Evolutionary conservation across 2,888 invertebrate species (phyloP), one percentile per base, ranked within the genome.

Genomic region (Gymnoscelis rufifasciata): DNA sequence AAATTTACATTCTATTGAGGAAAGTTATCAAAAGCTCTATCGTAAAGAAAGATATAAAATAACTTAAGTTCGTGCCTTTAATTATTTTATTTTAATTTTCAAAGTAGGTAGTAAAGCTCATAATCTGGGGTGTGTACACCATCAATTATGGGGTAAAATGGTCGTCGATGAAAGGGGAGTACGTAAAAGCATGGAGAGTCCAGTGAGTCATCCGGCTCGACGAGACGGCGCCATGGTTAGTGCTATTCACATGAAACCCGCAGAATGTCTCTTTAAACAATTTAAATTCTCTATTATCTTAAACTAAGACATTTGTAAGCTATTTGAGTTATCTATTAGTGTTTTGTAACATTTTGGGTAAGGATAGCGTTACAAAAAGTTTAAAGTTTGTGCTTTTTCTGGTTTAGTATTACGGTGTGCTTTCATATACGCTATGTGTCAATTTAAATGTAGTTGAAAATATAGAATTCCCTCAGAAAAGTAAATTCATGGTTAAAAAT

Each of bases 121-220:
- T 50, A 44, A 29, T 26, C 27, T 43, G 28, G 38, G 50, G 47
- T 44, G 49, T 38, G 30, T 46, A 57, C 50, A 61, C 64, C 66
- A 72, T 70, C 76, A 79, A 78, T 82, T 78, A 80, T 74, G 74
- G 78, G 79, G 82, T 80, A 76, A 72, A 76, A 64, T 67, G 56
- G 60, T 62, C 66, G 61, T 62, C 68, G 67, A 70, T 68, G 73
- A 67, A 78, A 78, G 81, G 83, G 82, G 79, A 76, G 73, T 60
- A 64, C 62, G 61, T 57, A 55, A 59, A 48, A 54, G 47, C 42
- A 42, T 54, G 84, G 81, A 78, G 78, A 76, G 77, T 67, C 86
- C 84, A 60, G 69, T 87, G 87, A 87, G 68, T 87, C 87, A 87
- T 66, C 62, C 57, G 57, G 51, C 36, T 62, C 83, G 81, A 48